These are phyloP conservation scores for Xestia sexstrigata DNA, from an alignment of 2,888 invertebrate species.

Conservation along the genomic window DNA sequence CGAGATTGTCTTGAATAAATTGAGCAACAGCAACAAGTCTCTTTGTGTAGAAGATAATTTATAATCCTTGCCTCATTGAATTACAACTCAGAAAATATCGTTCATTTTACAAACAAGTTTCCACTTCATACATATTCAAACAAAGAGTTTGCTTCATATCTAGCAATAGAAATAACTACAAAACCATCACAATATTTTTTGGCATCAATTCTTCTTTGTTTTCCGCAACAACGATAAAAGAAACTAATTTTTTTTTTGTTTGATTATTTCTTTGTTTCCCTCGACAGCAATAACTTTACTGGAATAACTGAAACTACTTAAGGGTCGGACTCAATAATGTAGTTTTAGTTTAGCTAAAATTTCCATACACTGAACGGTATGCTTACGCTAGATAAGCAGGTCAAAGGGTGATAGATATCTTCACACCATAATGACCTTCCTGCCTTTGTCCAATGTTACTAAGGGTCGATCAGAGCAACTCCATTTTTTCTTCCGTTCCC, in stretches of 20 bases:
- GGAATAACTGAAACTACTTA: neutral
- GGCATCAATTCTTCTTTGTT: neutral
- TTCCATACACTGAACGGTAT: neutral
- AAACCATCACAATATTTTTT: neutral
- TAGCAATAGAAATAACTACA: neutral
- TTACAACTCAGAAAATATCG: constrained; percentile 19
- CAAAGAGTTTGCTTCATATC: neutral
- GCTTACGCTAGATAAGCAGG: neutral
- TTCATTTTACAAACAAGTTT: constrained; percentile 5
- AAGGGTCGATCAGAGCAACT: no score
- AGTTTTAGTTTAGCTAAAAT: neutral
- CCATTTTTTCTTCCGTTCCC: no score
- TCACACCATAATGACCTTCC: no score
- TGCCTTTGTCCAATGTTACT: no score
- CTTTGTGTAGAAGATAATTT: constrained; percentile 23
- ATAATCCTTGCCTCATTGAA: constrained; percentile 10
- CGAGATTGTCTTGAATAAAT: constrained; percentile 49
- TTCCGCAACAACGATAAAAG: neutral
- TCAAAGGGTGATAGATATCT: neutral
- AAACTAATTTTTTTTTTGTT: neutral
- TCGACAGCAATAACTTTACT: neutral
- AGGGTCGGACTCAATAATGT: neutral
- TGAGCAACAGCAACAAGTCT: constrained; percentile 51
- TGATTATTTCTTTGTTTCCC: neutral
- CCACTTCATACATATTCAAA: constrained; percentile 9